A percentile compares a stretch with the other conserved stretches of the same genome.
Conservation (phyloP, 2,113 vertebrate genomes). For the Ardeotis arabs region DNA sequence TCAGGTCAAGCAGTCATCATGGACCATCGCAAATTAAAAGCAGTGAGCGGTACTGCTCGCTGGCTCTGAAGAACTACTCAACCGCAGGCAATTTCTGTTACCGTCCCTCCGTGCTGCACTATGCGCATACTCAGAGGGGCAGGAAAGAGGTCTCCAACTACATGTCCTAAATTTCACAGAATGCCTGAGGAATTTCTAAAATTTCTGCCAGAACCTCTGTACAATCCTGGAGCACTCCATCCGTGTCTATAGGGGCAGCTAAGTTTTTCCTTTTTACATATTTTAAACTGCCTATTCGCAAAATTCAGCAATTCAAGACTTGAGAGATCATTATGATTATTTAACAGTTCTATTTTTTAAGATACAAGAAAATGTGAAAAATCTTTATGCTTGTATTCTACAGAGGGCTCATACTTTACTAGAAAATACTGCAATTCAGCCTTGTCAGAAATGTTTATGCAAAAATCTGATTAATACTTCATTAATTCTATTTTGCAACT, state of each 20-base stretch:
- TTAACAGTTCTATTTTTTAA: background rate
- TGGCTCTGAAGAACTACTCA: background rate
- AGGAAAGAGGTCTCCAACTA: background rate
- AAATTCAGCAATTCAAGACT: background rate
- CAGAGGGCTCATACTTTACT: background rate
- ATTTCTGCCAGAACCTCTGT: background rate
- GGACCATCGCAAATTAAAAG: background rate
- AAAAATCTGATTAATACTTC: background rate
- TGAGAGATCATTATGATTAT: background rate
- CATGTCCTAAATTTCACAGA: background rate
- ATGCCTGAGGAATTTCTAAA: background rate
- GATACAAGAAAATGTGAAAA: background rate
- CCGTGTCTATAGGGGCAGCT: accelerated
- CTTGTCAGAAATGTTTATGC: background rate
- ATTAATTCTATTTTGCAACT: background rate
- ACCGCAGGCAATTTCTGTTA: accelerated
- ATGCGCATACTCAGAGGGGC: background rate
- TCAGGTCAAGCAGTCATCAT: background rate
- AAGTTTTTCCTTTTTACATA: background rate
- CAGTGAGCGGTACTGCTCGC: background rate
- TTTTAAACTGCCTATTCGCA: background rate
- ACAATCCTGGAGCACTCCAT: background rate
- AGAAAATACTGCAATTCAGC: background rate
- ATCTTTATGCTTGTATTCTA: background rate
- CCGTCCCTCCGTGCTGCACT: background rate